Conservation (phyloP, 1,140 invertebrate species). For the Hydropsyche tenuis region DNA sequence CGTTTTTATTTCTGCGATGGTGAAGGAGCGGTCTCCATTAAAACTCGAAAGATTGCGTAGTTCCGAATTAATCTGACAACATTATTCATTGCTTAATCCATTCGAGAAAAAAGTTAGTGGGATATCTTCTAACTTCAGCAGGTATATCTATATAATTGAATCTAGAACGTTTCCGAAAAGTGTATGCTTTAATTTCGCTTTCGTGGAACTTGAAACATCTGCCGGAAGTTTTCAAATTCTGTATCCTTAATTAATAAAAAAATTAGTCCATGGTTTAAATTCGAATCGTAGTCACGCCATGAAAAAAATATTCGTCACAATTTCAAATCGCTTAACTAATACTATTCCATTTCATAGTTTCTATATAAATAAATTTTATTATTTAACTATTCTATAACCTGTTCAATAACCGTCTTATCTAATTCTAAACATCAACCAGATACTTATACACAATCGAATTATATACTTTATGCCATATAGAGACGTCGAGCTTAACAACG, state of each 20-base stretch:
- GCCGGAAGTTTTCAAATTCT: slow-evolving; percentile 11
- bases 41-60: slow-evolving; percentile 8
- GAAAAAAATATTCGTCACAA: too few relatives aligned
- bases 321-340: too few relatives aligned
- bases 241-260: too few relatives aligned
- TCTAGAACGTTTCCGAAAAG: background rate
- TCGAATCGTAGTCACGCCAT: too few relatives aligned
- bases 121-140: background rate
- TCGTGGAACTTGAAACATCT: background rate
- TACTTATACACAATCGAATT: too few relatives aligned
- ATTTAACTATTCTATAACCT: too few relatives aligned
- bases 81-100: slow-evolving; percentile 16
- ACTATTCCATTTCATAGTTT: too few relatives aligned
- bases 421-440: too few relatives aligned
- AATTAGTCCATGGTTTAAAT: too few relatives aligned
- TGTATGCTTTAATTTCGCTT: background rate
- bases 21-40: background rate
- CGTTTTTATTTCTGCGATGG: background rate
- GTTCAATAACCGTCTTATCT: slow-evolving; percentile 15
- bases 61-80: slow-evolving; percentile 22
- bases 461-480: too few relatives aligned
- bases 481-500: background rate
- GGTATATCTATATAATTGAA: slow-evolving; percentile 7
- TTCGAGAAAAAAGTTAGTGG: background rate
- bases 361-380: too few relatives aligned